Percentiles rank a stretch among this genome's conserved stretches.
Evolutionary conservation across 2,888 invertebrate species (phyloP).

Genomic region (Periphyllus acericola): DNA sequence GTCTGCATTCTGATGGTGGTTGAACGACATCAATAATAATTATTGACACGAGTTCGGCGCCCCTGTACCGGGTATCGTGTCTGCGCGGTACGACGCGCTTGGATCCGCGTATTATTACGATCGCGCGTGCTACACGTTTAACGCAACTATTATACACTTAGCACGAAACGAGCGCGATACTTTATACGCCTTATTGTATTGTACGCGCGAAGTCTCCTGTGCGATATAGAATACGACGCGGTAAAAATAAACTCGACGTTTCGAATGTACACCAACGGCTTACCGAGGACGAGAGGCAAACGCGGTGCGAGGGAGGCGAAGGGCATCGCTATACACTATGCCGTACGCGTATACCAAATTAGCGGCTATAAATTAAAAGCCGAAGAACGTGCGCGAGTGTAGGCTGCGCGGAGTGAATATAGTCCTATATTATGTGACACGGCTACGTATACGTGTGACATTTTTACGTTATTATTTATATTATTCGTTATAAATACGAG

Average conservation of each 20-base stretch:
- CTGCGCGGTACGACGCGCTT: no score
- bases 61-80: no score
- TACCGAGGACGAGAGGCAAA: neutral
- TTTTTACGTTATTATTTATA: conserved; percentile 10
- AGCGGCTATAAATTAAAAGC: conserved; percentile 16
- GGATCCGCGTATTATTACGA: no score
- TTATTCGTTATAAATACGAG: neutral
- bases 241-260: neutral
- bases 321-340: neutral
- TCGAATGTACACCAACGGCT: neutral
- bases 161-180: no score
- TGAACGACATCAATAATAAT: no score
- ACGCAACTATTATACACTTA: no score
- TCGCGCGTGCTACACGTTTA: no score
- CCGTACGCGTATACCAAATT: neutral
- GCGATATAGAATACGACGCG: neutral
- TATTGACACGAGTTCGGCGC: no score
- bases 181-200: no score
- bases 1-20: no score
- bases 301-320: neutral
- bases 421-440: neutral
- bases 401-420: neutral
- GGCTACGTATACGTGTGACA: neutral
- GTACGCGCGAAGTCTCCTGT: no score
- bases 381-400: neutral